Conservation (phyloP, 1,140 invertebrate genomes). For the Planococcus citri region DNA sequence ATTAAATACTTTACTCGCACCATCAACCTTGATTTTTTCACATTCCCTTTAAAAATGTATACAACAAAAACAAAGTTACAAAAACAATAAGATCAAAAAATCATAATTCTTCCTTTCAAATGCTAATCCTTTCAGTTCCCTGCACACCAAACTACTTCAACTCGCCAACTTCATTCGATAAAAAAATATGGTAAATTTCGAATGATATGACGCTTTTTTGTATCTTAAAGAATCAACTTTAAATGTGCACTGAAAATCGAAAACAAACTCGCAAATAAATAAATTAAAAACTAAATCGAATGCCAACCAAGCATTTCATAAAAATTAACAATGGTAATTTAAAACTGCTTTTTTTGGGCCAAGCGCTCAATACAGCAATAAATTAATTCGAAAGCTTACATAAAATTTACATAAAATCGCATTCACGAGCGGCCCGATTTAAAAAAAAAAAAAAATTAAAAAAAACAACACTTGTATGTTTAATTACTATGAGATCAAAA, state of each 20-base stretch:
- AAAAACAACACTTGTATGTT: background rate
- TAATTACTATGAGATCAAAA: background rate
- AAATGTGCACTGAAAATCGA: background rate
- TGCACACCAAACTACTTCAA: no score
- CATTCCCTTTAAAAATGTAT: no score
- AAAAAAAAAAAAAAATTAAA: no score
- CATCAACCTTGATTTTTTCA: no score
- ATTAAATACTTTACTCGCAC: no score
- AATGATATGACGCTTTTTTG: background rate
- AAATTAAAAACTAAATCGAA: background rate
- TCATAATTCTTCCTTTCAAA: no score
- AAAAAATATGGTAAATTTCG: background rate
- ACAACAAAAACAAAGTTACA: no score
- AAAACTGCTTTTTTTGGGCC: background rate
- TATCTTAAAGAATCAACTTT: background rate
- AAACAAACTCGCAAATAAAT: background rate
- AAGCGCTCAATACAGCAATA: background rate
- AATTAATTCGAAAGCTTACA: background rate
- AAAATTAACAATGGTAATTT: background rate
- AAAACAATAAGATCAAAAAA: no score
- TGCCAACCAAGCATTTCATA: background rate
- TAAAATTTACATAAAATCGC: background rate
- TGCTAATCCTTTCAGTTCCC: no score
- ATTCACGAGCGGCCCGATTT: background rate
- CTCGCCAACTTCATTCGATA: background rate